A percentile compares a stretch with the other conserved stretches of the same genome.
Conservation (phyloP, 2,797 vertebrate genomes). For the Heterohyrax brucei region DNA sequence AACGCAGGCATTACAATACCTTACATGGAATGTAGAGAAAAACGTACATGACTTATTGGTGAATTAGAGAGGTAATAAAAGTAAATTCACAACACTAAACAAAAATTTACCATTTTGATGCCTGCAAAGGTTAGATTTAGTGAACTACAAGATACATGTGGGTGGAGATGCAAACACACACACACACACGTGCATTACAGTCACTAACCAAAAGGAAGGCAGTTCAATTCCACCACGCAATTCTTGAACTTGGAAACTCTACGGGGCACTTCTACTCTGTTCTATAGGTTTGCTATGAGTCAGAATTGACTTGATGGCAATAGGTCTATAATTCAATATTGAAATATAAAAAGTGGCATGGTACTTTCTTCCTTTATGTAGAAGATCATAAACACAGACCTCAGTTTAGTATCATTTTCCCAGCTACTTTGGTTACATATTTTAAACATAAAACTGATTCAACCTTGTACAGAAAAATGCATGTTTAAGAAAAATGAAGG, state of each 20-base stretch:
- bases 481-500: constrained; percentile 21
- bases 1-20: neutral
- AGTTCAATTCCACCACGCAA: too few species aligned
- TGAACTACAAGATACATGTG: neutral
- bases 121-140: neutral
- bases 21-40: neutral
- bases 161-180: neutral
- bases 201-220: too few species aligned
- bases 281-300: too few species aligned
- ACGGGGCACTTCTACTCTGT: too few species aligned
- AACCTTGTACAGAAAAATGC: neutral
- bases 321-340: too few species aligned
- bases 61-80: constrained; percentile 23
- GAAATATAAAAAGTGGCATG: neutral
- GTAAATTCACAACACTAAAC: neutral
- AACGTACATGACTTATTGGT: neutral
- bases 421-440: neutral
- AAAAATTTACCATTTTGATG: neutral
- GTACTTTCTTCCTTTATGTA: neutral
- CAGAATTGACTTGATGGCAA: too few species aligned
- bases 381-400: neutral
- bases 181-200: neutral
- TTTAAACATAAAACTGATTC: constrained; percentile 24
- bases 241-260: too few species aligned
- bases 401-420: neutral